phyloP scores from a whole-genome alignment of 2,113 vertebrate genomes.

The Motacilla alba region DNA sequence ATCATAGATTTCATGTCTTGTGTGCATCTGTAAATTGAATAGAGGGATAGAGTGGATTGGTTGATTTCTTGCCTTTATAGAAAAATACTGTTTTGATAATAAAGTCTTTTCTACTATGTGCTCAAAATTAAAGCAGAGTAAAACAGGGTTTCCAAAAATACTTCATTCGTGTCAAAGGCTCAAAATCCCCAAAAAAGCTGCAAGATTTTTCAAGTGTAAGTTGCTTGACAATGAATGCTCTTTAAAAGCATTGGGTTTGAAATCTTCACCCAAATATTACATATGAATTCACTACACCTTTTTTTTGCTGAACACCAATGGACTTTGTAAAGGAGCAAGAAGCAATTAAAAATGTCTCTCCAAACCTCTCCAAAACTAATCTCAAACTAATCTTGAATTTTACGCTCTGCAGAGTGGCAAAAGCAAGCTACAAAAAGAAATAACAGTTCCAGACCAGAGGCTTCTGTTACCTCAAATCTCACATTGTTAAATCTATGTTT shows the following conservation, averaged over 20 bases:
- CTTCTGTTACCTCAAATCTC: background rate
- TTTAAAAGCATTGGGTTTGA: background rate
- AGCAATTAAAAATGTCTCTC: background rate
- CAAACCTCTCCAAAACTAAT: background rate
- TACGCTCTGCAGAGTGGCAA: background rate
- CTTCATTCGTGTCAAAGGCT: background rate
- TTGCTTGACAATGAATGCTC: background rate
- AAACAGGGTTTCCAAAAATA: background rate
- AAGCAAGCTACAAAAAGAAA: background rate
- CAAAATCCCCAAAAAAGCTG: background rate
- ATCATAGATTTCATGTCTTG: background rate
- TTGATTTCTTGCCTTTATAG: background rate
- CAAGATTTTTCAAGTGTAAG: background rate
- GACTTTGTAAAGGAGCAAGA: background rate
- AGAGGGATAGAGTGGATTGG: background rate
- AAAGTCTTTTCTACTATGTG: background rate
- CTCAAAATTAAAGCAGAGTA: background rate
- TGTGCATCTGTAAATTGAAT: background rate
- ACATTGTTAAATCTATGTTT: background rate
- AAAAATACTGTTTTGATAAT: background rate
- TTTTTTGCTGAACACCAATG: background rate
- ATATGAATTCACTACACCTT: background rate
- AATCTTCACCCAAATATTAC: background rate
- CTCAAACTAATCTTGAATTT: background rate
- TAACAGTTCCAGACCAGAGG: background rate